Base-by-base conservation (phyloP, 2,888 invertebrate species). In the Crematogaster levior region DNA sequence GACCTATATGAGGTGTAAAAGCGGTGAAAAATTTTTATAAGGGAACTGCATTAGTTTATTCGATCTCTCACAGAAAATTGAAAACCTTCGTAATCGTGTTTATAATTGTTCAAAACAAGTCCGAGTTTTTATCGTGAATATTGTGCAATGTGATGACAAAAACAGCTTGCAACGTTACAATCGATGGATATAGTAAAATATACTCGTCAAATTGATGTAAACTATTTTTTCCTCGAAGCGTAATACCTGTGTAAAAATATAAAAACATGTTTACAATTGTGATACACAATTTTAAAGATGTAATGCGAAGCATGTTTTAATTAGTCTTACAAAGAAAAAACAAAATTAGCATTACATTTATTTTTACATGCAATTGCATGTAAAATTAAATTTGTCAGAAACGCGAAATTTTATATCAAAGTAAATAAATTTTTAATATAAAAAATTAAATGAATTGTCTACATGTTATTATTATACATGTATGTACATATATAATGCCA, bases 141-240 rank as follows among this genome's bases (percentile, higher is more conserved):
- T 63, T 74, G 34, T 48, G 24, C 24, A 74, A 63, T 12, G 24
- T 2, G 1, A 24, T 74, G 24, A 74, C 37, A 63, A 63, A 46
- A 48, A 48, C 4, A 18, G 12, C 12, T 74, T 74, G 48, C 30
- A 37, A 63, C 34, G 18, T 34, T 46, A 46, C 18, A 74, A 74
- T 74, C 21, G 48, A 1, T 34, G 21, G 4, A 34, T 43, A 10
- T 48, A 74, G 48, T 63, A 48, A 63, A 74, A 63, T 34, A 24
- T n/a, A 18, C 30, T 46, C 10, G n/a, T 48, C 18, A 74, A 48
- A 63, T 21, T 37, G 15, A 73, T 21, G 18, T 63, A 48, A 63
- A 61, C 12, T 12, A 21, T 61, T 46, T 10, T 46, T 9, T 34
- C 10, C 24, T 48, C 6, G 12, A 27, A 27, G 18, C 21, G 3